A percentile compares a stretch with the other conserved stretches of the same genome.
Evolutionary conservation across 2,797 vertebrate species (phyloP).

Genomic region (Aulostomus chinensis): DNA sequence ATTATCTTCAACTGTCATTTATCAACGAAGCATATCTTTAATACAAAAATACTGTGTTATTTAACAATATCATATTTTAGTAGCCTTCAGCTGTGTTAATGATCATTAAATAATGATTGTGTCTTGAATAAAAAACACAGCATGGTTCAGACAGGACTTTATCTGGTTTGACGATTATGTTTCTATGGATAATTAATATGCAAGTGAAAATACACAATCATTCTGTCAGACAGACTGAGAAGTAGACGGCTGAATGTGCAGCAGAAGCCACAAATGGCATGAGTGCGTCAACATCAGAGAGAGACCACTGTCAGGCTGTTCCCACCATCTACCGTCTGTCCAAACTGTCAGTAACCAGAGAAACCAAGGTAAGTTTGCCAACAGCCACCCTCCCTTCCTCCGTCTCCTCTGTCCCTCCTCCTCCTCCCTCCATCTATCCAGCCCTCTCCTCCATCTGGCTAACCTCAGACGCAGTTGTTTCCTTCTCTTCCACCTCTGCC

Average conservation of each 20-base stretch:
- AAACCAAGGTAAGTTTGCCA: conserved; percentile 39
- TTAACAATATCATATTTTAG: no score
- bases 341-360: conserved; percentile 17
- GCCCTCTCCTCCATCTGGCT: conserved; percentile 70
- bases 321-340: conserved; percentile 37
- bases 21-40: no score
- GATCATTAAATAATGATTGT: no score
- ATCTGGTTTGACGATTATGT: conserved; percentile 1
- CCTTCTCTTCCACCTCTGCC: conserved; percentile 73
- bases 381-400: conserved; percentile 9
- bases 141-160: not conserved
- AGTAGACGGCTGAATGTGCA: conserved; percentile 9
- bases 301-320: conserved; percentile 21
- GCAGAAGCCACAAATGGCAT: conserved; percentile 19
- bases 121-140: not conserved
- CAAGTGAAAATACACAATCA: conserved; percentile 9
- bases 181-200: not conserved
- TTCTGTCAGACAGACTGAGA: conserved; percentile 2
- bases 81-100: no score
- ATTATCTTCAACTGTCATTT: no score
- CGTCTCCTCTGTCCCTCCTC: conserved; percentile 8
- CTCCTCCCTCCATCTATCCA: conserved; percentile 22
- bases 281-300: not conserved
- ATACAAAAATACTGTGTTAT: no score
- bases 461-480: conserved; percentile 78